A percentile compares a stretch with the other conserved stretches of the same genome.
These are phyloP conservation scores for Rhagoletis zephyria DNA, from an alignment of 1,140 invertebrate genomes.

Conservation along the genomic window DNA sequence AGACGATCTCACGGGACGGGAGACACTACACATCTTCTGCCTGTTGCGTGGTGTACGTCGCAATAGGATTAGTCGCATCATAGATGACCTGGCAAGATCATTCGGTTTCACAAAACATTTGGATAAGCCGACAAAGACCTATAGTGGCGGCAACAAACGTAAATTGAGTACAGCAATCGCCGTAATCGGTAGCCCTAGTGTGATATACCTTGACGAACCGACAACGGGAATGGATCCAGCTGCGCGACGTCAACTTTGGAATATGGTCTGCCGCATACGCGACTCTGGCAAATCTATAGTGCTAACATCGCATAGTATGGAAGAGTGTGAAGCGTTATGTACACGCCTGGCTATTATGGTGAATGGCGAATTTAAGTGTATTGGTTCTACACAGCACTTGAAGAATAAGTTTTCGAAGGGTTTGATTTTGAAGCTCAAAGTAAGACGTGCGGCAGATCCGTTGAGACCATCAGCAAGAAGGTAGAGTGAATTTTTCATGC, in stretches of 20 bases:
- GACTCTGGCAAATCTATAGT: constrained; percentile 81
- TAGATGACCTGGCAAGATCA: constrained; percentile 71
- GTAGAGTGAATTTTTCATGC: background rate
- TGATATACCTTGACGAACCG: constrained; percentile 91
- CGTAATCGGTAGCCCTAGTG: constrained; percentile 88
- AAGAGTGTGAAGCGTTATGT: constrained; percentile 91
- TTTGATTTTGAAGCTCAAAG: constrained; percentile 75
- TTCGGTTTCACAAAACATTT: constrained; percentile 74
- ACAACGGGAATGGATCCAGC: constrained; percentile 89
- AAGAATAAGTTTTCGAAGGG: constrained; percentile 82
- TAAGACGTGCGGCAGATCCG: constrained; percentile 58
- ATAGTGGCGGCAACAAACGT: constrained; percentile 94
- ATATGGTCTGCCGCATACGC: constrained; percentile 78
- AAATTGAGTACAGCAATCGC: constrained; percentile 95
- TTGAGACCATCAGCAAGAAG: constrained; percentile 55
- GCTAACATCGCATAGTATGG: constrained; percentile 88
- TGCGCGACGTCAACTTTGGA: constrained; percentile 86
- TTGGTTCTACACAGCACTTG: constrained; percentile 81
- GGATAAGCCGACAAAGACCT: constrained; percentile 76
- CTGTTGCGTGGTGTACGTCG: constrained; percentile 81
- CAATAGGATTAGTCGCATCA: constrained; percentile 72
- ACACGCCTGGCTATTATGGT: constrained; percentile 91
- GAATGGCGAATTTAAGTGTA: constrained; percentile 83
- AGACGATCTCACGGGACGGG: constrained; percentile 84
- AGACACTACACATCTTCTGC: constrained; percentile 84